phyloP scores from a whole-genome alignment of 2,113 vertebrate genomes.

The Glaucomys volans region DNA sequence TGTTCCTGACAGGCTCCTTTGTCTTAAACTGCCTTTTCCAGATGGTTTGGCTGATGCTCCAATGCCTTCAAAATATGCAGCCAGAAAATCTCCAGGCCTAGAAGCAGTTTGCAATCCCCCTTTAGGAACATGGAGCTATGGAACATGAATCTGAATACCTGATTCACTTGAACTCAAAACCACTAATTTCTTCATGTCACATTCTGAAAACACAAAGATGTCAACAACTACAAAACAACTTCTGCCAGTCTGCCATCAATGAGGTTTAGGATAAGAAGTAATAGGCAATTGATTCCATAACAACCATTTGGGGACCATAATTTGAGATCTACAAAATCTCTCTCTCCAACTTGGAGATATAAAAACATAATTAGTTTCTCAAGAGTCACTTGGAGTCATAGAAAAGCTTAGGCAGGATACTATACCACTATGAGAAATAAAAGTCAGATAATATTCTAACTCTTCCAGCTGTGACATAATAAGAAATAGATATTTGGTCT shows the following conservation, averaged over 20 bases:
- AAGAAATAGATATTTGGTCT: not conserved
- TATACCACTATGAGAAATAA: not conserved
- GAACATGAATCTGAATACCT: not conserved
- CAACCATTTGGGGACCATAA: not conserved
- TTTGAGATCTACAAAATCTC: conserved; percentile 29
- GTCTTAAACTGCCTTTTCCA: not conserved
- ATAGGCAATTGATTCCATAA: not conserved
- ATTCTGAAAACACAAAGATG: not conserved
- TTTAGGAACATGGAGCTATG: not conserved
- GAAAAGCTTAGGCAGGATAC: not conserved
- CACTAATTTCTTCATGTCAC: not conserved
- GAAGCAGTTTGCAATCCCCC: too few relatives aligned
- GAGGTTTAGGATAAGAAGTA: not conserved
- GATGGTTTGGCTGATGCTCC: not conserved
- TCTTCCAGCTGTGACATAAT: not conserved
- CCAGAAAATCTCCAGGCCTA: not conserved
- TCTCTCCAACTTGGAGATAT: not conserved
- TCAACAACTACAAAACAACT: not conserved
- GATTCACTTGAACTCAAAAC: not conserved
- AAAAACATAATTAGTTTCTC: not conserved
- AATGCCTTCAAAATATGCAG: not conserved
- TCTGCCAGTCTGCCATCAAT: not conserved
- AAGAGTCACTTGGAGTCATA: not conserved
- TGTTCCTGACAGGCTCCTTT: not conserved
- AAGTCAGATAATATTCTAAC: not conserved